Evolutionary conservation across 2,888 invertebrate species (phyloP), one percentile per base, ranked within the genome.

Genomic region (Campopleginae sp.): DNA sequence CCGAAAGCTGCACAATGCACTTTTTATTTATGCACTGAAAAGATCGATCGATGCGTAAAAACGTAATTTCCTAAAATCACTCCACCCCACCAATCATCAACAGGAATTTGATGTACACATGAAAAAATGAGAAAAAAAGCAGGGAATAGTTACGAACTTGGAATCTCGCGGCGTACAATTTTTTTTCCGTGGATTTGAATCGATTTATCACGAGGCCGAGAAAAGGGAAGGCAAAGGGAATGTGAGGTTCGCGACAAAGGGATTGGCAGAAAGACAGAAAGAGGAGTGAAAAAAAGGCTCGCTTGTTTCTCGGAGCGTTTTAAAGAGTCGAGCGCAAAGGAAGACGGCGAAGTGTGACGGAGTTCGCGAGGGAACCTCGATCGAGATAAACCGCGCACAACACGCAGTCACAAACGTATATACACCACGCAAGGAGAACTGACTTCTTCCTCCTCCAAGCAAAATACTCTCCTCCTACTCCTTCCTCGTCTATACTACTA

Each of bases 351-450:
- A 80, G 80, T 86, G 82, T 33, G 65, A 65, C 33, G 31, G 63
- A 81, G 81, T 86, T 82, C 82, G 65, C 80, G 82, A 71, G 79
- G 76, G 82, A 86, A 84, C 74, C 75, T 83, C 83, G 83, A 66
- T 75, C 74, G 74, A 74, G 61, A 74, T 74, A 61, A 74, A 58
- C 58, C 54, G 38, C 72, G 42, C 54, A n/a, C 44, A 51, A 38
- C n/a, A 65, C 38, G 38, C 65, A 61, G 17, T 38, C 23, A 27
- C 3, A 19, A 12, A 27, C 27, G 58, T 27, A 58, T 27, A 14
- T 58, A 58, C 12, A 27, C 54, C 12, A 58, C 12, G 23, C 23
- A 54, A 7, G 42, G 19, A 27, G 38, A 42, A 27, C 61, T 48
- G n/a, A 44, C 44, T 61, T 63, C 33, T 46, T 63, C 75, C 63